Evolutionary conservation across 2,888 invertebrate genomes (phyloP), one percentile per base, ranked within the genome.

Genomic region (Cheilosia scutellata): DNA sequence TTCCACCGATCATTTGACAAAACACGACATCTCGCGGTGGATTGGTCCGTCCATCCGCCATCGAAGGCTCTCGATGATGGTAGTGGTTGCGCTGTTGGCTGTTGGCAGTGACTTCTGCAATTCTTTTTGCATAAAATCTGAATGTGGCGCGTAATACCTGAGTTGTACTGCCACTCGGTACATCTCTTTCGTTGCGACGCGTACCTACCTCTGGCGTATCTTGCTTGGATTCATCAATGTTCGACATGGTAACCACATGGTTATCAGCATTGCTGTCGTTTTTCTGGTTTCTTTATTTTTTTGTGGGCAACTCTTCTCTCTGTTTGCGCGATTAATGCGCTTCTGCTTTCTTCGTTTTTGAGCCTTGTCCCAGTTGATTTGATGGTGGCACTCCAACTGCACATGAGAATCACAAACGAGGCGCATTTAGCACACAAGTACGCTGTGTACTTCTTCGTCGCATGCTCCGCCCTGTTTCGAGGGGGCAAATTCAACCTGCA

Each of bases 181-280:
- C 82, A 77, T 82, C 65, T 82, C 82, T 71, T 77, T 82, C 71
- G 66, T 25, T 60, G 60, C 68, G 42, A 65, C 53, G 47, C 68
- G 53, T 62, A 60, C 55, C 44, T 65, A 58, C 71, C 78, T 57
- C 29, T 37, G 66, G 83, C 66, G 79, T 84, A 79, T 84, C 84
- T 75, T 58, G 70, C 70, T 80, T 76, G 86, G 75, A 82, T 72
- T 86, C 80, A 86, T 86, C 86, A 86, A 82, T 66, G 86, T 86
- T 86, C 86, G 86, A 86, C 82, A 82, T 82, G 86, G 80, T 74
- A 71, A 77, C 76, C 80, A 68, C 76, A 72, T 68, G 70, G 77
- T 86, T 86, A 86, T 82, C 71, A 62, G 82, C 82, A 86, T 37
- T 76, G 66, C 76, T 77, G 86, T 66, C 53, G 86, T 86, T 76